phyloP scores from a whole-genome alignment of 2,888 invertebrate genomes.

The Scaptomyza tumidula region DNA sequence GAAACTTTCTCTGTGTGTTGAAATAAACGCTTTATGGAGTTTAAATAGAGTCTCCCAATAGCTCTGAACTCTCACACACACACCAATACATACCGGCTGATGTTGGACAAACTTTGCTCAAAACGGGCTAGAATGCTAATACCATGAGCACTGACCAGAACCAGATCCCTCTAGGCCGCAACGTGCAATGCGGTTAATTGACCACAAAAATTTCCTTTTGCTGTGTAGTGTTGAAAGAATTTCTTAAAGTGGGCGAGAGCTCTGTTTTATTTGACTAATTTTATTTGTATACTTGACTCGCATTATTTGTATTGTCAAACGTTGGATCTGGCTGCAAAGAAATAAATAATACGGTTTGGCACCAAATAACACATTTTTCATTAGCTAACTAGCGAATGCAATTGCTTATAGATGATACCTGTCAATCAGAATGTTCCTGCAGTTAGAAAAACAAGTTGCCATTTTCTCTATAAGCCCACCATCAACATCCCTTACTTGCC shows the following conservation, averaged over 20 bases:
- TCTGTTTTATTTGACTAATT: background rate
- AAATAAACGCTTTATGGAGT: constrained; percentile 54
- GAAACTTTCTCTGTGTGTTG: constrained; percentile 51
- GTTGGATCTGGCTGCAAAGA: background rate
- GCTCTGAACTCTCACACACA: constrained; percentile 12
- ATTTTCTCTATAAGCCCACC: background rate
- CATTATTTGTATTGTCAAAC: constrained; percentile 15
- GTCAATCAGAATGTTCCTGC: constrained; percentile 16
- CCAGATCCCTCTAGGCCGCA: constrained; percentile 24
- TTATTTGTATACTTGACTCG: constrained; percentile 8
- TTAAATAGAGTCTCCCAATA: constrained; percentile 68
- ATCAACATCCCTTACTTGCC: background rate
- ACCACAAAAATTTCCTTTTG: constrained; percentile 45
- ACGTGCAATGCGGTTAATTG: constrained; percentile 63
- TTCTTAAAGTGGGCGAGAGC: constrained; percentile 11
- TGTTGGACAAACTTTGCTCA: background rate
- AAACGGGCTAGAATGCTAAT: background rate
- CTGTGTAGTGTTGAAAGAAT: constrained; percentile 17
- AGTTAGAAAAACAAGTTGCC: constrained; percentile 24
- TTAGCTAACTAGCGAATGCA: constrained; percentile 13
- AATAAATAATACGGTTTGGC: constrained; percentile 24
- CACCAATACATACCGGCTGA: constrained; percentile 1
- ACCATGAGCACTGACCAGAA: constrained; percentile 6
- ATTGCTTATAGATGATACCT: constrained; percentile 12
- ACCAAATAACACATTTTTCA: constrained; percentile 14